Base-by-base conservation (phyloP, 53 echinoderm and acorn worm species). In the Holothuria scabra region DNA sequence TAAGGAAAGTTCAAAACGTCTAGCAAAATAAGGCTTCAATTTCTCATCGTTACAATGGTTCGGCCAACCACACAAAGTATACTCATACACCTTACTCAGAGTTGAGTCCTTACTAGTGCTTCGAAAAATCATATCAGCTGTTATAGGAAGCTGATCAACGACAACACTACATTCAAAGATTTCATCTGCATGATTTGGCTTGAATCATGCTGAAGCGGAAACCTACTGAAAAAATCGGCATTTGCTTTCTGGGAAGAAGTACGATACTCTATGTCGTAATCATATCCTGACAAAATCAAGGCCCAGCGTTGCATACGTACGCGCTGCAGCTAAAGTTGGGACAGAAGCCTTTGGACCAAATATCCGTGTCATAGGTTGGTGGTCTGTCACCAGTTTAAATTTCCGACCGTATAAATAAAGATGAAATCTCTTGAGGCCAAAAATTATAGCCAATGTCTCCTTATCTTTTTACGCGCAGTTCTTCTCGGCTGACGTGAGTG, bases 341-440 rank as follows among this genome's bases (percentile, higher is more conserved):
- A 16, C 60, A 25, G 84, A 84, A 9, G 57, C 18, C 56, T 70
- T 84, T 23, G 84, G 71, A 29, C 84, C 68, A 85, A 74, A 85
- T 30, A 85, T 72, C 14, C 72, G 38, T 6, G 71, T 71, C 23
- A 85, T 35, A 46, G 85, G 74, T 46, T 85, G 56, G 59, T 71
- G 85, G n/a, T 23, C 72, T 16, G 85, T 72, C 37, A 56, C 60
- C 30, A 84, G 48, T 49, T 20, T 57, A 2, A 84, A 84, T 16
- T n/a, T 67, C 11, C 71, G 60, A 69, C 68, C 71, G 31, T 68
- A 68, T 16, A 41, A 26, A 38, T 63, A 65, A 48, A 84, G 22
- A 71, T 84, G 67, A 30, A 84, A 84, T 38, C 70, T 84, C 57
- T 84, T 84, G 3, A 84, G 25, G 14, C 84, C 71, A 32, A 68